Conservation (phyloP, 1,140 invertebrate species). For the Drosophila erecta region DNA sequence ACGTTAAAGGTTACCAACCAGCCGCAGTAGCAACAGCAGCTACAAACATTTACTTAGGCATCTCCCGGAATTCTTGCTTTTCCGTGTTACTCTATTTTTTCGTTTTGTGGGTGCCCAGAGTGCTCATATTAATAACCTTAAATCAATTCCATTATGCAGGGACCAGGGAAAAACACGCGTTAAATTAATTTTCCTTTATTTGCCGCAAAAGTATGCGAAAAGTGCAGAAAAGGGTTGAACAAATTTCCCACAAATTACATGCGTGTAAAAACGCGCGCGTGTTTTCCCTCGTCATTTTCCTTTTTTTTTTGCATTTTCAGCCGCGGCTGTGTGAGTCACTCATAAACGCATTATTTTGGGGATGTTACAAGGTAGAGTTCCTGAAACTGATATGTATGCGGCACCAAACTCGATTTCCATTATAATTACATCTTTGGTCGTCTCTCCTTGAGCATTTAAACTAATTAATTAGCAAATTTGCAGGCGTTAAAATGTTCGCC, state of each 20-base stretch:
- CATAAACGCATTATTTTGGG: conserved; percentile 66
- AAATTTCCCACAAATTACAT: conserved; percentile 76
- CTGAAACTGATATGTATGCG: conserved; percentile 31
- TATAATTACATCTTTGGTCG: conserved; percentile 21
- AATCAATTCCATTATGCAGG: conserved; percentile 81
- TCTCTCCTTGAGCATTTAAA: conserved; percentile 51
- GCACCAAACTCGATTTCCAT: conserved; percentile 20
- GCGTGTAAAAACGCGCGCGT: conserved; percentile 67
- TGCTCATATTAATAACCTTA: conserved; percentile 82
- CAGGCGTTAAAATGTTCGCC: conserved; percentile 75
- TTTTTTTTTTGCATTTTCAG: conserved; percentile 21
- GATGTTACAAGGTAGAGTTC: not conserved
- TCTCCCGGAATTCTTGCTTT: conserved; percentile 33
- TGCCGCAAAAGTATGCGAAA: conserved; percentile 42
- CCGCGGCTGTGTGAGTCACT: conserved; percentile 14
- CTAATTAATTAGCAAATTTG: conserved; percentile 80
- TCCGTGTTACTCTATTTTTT: conserved; percentile 15
- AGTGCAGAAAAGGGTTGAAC: conserved; percentile 56
- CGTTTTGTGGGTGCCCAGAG: conserved; percentile 22
- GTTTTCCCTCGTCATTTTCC: conserved; percentile 9
- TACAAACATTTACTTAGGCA: conserved; percentile 83
- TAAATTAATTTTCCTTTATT: conserved; percentile 84
- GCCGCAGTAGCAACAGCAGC: conserved; percentile 45
- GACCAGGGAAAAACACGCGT: conserved; percentile 73
- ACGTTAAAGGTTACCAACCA: conserved; percentile 80